These are phyloP conservation scores for Triplophysa yarkandensis DNA, from an alignment of 2,797 vertebrate species.

Conservation along the genomic window DNA sequence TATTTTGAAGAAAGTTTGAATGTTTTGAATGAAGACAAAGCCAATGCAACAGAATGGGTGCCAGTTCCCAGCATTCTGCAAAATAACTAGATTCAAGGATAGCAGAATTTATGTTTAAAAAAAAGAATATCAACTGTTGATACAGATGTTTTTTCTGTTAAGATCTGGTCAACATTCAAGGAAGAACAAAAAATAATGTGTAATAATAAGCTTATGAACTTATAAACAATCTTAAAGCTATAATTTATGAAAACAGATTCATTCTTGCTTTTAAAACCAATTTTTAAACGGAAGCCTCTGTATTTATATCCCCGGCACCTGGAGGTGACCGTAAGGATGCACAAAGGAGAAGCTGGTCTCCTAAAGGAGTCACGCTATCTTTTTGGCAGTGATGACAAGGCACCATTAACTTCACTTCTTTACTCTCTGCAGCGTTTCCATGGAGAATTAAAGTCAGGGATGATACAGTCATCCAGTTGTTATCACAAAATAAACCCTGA, in stretches of 20 bases:
- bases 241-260: background rate
- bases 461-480: background rate
- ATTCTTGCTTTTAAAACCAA: background rate
- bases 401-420: background rate
- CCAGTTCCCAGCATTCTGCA: too few relatives aligned
- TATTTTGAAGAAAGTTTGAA: too few relatives aligned
- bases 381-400: background rate
- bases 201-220: background rate
- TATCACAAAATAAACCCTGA: slow-evolving; percentile 2
- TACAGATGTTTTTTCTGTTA: background rate
- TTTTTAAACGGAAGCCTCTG: background rate
- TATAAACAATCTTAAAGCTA: background rate
- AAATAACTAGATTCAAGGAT: too few relatives aligned
- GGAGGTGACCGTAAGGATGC: background rate
- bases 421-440: background rate
- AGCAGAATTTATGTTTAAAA: too few relatives aligned
- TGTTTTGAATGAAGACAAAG: too few relatives aligned
- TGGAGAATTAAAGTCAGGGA: background rate
- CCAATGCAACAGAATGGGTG: too few relatives aligned
- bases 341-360: background rate
- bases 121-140: background rate
- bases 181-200: background rate
- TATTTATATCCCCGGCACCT: background rate
- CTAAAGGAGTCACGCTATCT: background rate
- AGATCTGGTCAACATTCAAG: background rate